phyloP scores from a whole-genome alignment of 2,113 vertebrate species.

The Thunnus maccoyii region DNA sequence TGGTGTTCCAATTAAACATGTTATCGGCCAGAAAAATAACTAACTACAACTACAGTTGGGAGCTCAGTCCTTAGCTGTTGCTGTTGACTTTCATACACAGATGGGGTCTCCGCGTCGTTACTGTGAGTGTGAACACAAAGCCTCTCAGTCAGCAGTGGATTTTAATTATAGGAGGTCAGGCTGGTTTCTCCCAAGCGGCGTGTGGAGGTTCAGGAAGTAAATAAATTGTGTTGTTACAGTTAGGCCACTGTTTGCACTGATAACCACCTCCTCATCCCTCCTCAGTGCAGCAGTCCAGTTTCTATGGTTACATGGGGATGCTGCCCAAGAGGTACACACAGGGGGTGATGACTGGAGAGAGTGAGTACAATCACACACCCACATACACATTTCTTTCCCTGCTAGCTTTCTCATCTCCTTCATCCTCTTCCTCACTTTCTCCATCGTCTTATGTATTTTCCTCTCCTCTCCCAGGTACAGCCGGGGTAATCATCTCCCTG shows the following conservation, averaged over 20 bases:
- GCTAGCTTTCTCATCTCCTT: not conserved
- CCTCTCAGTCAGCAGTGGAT: constrained; percentile 7
- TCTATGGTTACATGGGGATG: constrained; percentile 99
- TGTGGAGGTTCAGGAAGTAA: constrained; percentile 23
- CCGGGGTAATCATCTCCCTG: constrained; percentile 96
- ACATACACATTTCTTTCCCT: not conserved
- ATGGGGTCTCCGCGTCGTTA: not conserved
- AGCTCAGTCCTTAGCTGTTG: constrained; percentile 11
- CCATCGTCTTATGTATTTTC: not conserved
- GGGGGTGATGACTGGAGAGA: constrained; percentile 99
- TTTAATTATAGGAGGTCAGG: constrained; percentile 47
- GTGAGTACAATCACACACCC: constrained; percentile 85
- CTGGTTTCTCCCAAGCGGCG: constrained; percentile 29
- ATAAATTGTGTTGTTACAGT: constrained; percentile 36
- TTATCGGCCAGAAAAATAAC: no score
- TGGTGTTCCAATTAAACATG: no score
- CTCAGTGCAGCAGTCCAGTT: constrained; percentile 99
- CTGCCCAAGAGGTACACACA: constrained; percentile 98
- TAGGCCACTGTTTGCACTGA: constrained; percentile 41
- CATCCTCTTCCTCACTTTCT: not conserved
- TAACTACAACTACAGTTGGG: not conserved
- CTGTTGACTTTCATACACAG: not conserved
- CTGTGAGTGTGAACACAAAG: constrained; percentile 4
- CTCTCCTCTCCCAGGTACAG: constrained; percentile 87
- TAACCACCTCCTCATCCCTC: constrained; percentile 50